Percentiles rank a stretch among this genome's conserved stretches.
These are phyloP conservation scores for Cinara cedri DNA, from an alignment of 2,888 invertebrate species.

Conservation along the genomic window DNA sequence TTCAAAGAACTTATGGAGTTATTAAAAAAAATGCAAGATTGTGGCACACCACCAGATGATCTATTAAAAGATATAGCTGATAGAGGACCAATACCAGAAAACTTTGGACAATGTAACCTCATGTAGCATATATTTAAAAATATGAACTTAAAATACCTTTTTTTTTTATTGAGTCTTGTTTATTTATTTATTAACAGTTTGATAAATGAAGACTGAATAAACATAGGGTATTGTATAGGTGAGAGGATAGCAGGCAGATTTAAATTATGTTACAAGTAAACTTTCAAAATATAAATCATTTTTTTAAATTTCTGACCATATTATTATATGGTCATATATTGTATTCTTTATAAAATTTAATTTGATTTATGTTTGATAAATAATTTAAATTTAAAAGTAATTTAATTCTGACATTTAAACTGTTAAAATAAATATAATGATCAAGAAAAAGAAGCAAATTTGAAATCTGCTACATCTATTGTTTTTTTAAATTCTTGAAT, in stretches of 20 bases:
- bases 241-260: constrained; percentile 48
- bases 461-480: constrained; percentile 18
- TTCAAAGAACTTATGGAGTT: constrained; percentile 57
- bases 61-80: constrained; percentile 35
- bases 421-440: neutral
- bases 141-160: neutral
- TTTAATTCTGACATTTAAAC: neutral
- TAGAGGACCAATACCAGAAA: constrained; percentile 25
- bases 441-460: neutral
- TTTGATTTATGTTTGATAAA: too few relatives aligned
- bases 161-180: constrained; percentile 38
- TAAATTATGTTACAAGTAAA: neutral
- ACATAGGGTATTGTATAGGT: constrained; percentile 41
- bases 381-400: too few relatives aligned
- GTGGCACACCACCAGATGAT: constrained; percentile 58
- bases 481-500: neutral
- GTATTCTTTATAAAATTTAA: too few relatives aligned
- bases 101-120: constrained; percentile 36
- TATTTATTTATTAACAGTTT: constrained; percentile 48
- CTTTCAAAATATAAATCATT: constrained; percentile 11
- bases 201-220: constrained; percentile 53
- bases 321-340: too few relatives aligned
- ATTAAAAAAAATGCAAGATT: constrained; percentile 58
- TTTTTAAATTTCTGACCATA: neutral
- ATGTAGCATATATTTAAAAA: constrained; percentile 40